Base-by-base conservation (phyloP, 2,113 vertebrate genomes). In the Labeo catla region DNA sequence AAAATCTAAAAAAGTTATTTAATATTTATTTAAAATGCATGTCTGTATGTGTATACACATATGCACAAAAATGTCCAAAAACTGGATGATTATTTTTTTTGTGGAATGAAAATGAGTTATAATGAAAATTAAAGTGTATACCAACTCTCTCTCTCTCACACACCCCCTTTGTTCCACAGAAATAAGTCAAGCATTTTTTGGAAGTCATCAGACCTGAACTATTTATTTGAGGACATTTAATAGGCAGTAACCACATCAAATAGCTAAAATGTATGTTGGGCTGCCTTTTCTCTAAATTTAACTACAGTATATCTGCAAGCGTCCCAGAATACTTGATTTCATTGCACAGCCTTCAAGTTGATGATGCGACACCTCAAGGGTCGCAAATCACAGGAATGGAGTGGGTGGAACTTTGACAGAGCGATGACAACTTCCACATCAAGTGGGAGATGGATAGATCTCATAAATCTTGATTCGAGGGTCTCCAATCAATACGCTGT, bases 381-480 rank as follows among this genome's bases (percentile, higher is more conserved):
- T 91, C 86, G 92, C 93, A 91, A 93, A 94, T 95, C 93, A 94
- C 90, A 87, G 85, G 80, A 89, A 91, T 92, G 92, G 91, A 90
- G 85, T 90, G 90, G 89, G 87, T 90, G 92, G 93, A 93, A 92
- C 88, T 94, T 93, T 92, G 93, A 90, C 83, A 45, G 52, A 43
- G 87, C 90, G 84, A 90, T 92, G 92, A 93, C 92, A 90, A 90
- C 89, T 86, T 87, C 90, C 91, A 91, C 90, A 93, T 93, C 91
- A 93, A 91, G 93, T 88, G 85, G 90, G 88, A 94, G 94, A 93
- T 85, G 89, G 91, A 94, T 93, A 87, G 91, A 86, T 8, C 81
- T 73, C 89, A 91, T 95, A 92, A 94, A 94, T 95, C 86, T 65
- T 90, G 84, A 84, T 89, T 89, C 85, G 86, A 89, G 89, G 90